Base-by-base conservation (phyloP, 1,140 invertebrate genomes). In the Vollenhovia emeryi region DNA sequence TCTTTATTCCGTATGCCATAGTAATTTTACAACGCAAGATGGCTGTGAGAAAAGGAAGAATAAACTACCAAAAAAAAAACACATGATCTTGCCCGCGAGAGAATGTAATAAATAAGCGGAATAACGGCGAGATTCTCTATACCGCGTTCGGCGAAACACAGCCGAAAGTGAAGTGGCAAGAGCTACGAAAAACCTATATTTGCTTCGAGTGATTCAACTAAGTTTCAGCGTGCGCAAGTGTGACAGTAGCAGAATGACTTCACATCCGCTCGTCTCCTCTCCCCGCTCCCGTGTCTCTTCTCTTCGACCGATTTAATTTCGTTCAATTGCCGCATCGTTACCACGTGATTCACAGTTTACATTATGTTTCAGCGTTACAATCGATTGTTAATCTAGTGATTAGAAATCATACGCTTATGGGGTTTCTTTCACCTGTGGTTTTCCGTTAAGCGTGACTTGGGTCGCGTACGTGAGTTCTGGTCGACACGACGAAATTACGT, bases 241-340 rank as follows among this genome's bases (percentile, higher is more conserved):
- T 83, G 69, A 62, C 52, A 60, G 18, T 88, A 86, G 79, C 66
- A 76, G 55, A 71, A 57, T 76, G 64, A 50, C 24, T 76, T 68
- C 27, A 36, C 15, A 24, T 60, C 27, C 59, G 33, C 40, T 45
- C 57, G n/a, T 24, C 8, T 71, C 8, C 24, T 33, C 43, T 30
- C 0, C 9, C 13, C 9, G 45, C 30, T 45, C 27, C 43, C 52
- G 60, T 50, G 21, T 64, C 33, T 57, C 45, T 68, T 69, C 60
- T 27, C 48, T 2, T 30, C 88, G 91, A 89, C 89, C 91, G 92
- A 59, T 88, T 91, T 90, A 57, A 89, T 85, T 84, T 86, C 83
- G 73, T 84, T 75, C 43, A 2, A 7, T 50, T 79, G 66, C 87
- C 83, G 69, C 80, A 87, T 92, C 90, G 91, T 91, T 69, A 80